A percentile compares a stretch with the other conserved stretches of the same genome.
Conservation (phyloP, 2,888 invertebrate genomes). For the Pasiphila rectangulata region DNA sequence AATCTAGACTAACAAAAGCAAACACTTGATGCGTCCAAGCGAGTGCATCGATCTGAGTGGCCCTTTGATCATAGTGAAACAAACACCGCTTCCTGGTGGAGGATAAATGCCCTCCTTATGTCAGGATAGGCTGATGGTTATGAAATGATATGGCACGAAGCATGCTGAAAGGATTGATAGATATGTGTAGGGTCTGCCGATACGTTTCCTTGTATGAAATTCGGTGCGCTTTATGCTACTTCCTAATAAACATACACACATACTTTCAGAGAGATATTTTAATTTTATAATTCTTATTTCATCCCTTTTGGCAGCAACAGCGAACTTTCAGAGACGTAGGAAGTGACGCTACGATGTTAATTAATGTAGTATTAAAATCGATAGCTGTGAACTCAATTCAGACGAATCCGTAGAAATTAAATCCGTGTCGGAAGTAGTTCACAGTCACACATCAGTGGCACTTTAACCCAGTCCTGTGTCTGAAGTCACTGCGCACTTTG, state of each 20-base stretch:
- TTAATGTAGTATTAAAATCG: constrained; percentile 34
- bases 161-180: constrained; percentile 20
- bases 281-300: no score
- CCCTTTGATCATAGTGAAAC: constrained; percentile 58
- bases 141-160: constrained; percentile 33
- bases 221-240: not conserved
- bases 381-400: constrained; percentile 37
- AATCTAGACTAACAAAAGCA: constrained; percentile 29
- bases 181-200: not conserved
- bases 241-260: not conserved
- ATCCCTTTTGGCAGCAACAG: no score
- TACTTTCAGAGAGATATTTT: no score
- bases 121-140: constrained; percentile 40
- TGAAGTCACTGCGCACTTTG: constrained; percentile 16
- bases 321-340: not conserved
- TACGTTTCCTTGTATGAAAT: constrained; percentile 14
- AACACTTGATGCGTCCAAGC: constrained; percentile 39
- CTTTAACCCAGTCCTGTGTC: constrained; percentile 19
- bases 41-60: constrained; percentile 49
- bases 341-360: constrained; percentile 8
- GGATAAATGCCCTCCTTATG: constrained; percentile 52
- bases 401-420: constrained; percentile 39
- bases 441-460: constrained; percentile 29
- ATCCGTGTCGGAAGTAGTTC: constrained; percentile 32
- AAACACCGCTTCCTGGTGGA: constrained; percentile 57